Evolutionary conservation across 2,888 invertebrate species (phyloP).

Genomic region (Vanessa cardui): DNA sequence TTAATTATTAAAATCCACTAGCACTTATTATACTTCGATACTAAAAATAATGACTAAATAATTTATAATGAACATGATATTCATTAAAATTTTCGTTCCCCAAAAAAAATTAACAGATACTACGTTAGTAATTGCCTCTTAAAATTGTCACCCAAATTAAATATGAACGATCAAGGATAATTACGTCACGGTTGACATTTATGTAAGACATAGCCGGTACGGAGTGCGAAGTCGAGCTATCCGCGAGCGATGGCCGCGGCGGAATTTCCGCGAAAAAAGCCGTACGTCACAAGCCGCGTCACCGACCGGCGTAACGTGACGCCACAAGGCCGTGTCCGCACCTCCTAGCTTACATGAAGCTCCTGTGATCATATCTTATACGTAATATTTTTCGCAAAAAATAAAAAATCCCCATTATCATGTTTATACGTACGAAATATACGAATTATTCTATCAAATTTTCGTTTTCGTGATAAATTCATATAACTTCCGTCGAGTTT

Average conservation of each 20-base stretch:
- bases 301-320: constrained; percentile 62
- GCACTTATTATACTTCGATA: neutral
- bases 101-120: no score
- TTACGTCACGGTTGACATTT: constrained; percentile 19
- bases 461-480: no score
- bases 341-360: constrained; percentile 32
- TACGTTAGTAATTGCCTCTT: no score
- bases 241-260: constrained; percentile 65
- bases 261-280: constrained; percentile 80
- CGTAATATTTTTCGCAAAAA: neutral
- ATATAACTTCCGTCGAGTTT: neutral
- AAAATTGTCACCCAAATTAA: neutral
- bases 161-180: neutral
- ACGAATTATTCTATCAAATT: no score
- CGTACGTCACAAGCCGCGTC: constrained; percentile 70
- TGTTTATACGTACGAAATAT: neutral
- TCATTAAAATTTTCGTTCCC: no score
- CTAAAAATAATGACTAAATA: no score
- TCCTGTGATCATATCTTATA: constrained; percentile 18
- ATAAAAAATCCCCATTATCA: no score
- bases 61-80: no score
- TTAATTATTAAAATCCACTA: neutral
- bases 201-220: constrained; percentile 16
- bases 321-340: constrained; percentile 62
- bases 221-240: constrained; percentile 32